These are phyloP conservation scores for Monoplex corrugatus DNA, from an alignment of 2,888 invertebrate species.

Conservation along the genomic window DNA sequence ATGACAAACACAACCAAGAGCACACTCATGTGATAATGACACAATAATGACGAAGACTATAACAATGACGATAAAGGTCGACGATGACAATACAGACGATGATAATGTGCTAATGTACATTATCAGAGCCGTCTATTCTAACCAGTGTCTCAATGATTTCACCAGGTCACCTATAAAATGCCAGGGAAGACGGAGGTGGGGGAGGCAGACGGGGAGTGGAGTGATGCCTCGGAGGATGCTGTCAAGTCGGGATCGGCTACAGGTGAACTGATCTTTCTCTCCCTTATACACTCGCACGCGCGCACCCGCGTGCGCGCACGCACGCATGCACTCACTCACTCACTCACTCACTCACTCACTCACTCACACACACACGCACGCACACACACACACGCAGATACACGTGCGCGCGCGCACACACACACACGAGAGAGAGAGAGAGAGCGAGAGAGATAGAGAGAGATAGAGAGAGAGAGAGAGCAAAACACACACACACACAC, in stretches of 20 bases:
- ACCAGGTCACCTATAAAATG: no score
- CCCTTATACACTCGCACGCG: neutral
- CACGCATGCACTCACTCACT: neutral
- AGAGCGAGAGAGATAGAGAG: neutral
- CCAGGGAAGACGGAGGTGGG: conserved; percentile 50
- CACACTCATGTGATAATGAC: neutral
- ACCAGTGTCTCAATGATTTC: no score
- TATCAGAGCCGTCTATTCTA: no score
- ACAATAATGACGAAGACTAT: neutral
- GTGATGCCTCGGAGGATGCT: conserved; percentile 69
- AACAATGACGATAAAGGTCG: neutral
- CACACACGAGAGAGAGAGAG: neutral
- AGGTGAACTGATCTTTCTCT: conserved; percentile 51
- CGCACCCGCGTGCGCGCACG: neutral
- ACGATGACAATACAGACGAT: neutral
- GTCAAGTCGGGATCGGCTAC: conserved; percentile 73
- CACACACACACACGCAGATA: neutral
- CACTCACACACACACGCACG: neutral
- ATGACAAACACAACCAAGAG: neutral
- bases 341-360: neutral
- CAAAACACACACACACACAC: neutral
- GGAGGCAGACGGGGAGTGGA: conserved; percentile 61
- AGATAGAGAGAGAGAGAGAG: neutral
- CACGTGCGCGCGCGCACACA: neutral
- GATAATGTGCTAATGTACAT: neutral